These are phyloP conservation scores for Nineta flava DNA, from an alignment of 2,888 invertebrate genomes.

Conservation along the genomic window DNA sequence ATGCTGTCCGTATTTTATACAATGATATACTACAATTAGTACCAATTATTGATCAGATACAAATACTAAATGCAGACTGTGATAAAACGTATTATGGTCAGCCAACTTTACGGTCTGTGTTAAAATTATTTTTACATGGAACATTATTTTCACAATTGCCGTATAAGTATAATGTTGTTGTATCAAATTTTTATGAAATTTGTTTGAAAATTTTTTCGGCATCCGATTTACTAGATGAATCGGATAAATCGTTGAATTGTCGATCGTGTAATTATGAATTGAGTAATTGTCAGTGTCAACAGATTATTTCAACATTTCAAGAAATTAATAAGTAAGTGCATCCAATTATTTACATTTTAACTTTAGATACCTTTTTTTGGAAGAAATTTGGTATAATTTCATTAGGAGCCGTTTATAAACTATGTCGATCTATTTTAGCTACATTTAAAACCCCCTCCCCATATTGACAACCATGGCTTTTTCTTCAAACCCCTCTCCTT, in stretches of 20 bases:
- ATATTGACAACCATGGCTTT: too few species aligned
- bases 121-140: constrained; percentile 48
- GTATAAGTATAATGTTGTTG: constrained; percentile 47
- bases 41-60: constrained; percentile 36
- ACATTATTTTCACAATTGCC: constrained; percentile 56
- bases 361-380: too few species aligned
- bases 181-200: constrained; percentile 59
- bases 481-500: too few species aligned
- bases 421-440: too few species aligned
- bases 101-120: constrained; percentile 34
- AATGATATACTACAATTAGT: constrained; percentile 36
- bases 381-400: too few species aligned
- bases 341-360: too few species aligned
- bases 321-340: constrained; percentile 52
- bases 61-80: constrained; percentile 31
- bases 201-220: constrained; percentile 59
- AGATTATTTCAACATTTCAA: constrained; percentile 53
- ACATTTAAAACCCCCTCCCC: too few species aligned
- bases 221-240: constrained; percentile 24
- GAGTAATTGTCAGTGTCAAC: constrained; percentile 43
- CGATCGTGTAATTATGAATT: constrained; percentile 53
- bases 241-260: constrained; percentile 36
- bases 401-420: too few species aligned
- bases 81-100: constrained; percentile 36
- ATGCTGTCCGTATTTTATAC: constrained; percentile 48